Conservation (phyloP, 1,140 invertebrate genomes). For the Diuraphis noxia region DNA sequence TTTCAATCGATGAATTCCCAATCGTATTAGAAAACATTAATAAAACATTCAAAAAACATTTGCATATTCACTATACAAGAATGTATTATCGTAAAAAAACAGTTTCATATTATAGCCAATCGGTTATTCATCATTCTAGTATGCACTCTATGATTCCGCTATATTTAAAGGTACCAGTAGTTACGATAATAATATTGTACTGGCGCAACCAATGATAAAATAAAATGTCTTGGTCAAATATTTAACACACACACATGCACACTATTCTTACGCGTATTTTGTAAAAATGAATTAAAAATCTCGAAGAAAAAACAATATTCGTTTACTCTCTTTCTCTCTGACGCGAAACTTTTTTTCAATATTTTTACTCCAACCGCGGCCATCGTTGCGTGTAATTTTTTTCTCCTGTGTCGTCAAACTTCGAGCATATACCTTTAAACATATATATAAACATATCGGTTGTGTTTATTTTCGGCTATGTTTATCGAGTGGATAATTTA, state of each 20-base stretch:
- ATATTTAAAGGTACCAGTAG: not conserved
- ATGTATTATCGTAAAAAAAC: too few species aligned
- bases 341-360: not conserved
- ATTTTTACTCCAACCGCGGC: not conserved
- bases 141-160: not conserved
- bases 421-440: not conserved
- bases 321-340: not conserved
- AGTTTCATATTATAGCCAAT: not conserved
- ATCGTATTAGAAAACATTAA: too few species aligned
- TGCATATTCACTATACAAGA: too few species aligned
- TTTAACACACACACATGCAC: not conserved
- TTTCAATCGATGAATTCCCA: not conserved
- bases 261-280: not conserved
- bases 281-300: not conserved
- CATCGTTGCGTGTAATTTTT: not conserved
- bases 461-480: conserved; percentile 13
- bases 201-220: not conserved
- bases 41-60: too few species aligned
- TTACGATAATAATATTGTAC: not conserved
- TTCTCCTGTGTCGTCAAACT: not conserved
- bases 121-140: not conserved
- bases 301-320: not conserved
- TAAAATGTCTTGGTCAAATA: not conserved
- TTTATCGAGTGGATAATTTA: conserved; percentile 23
- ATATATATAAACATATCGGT: not conserved